Base-by-base conservation (phyloP, 2,113 vertebrate genomes). In the Ginglymostoma cirratum region DNA sequence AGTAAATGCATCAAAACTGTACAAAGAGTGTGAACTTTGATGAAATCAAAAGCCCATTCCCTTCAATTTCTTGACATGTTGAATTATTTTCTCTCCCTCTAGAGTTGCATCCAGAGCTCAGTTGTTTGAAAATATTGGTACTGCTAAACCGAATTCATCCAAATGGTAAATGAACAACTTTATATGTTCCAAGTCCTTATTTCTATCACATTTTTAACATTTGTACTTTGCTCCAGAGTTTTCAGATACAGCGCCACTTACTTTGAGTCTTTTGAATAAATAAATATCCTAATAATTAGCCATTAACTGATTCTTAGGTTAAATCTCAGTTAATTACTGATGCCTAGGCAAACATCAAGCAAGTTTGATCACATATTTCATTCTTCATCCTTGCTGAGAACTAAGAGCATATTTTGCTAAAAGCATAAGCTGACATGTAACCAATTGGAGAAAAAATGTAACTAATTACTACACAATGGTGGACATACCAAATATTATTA, bases 81-180 rank as follows among this genome's bases (percentile, higher is more conserved):
- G 5, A 72, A 76, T 48, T 96, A 96, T 96, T 96, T 52, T 76
- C 96, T 96, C 96, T 96, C 94, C 97, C 98, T 97, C 92, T 97
- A 99, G 99, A 95, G 98, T 99, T 96, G 98, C 98, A 94, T 98
- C 97, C 72, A 98, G 97, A 96, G 98, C 98, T 0, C 98, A 98
- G 27, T 97, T 99, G 65, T 99, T 99, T 66, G 99, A 99, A 97
- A 99, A 98, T 96, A 98, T 97, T 90, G 97, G 98, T 96, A 98
- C 98, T 96, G 97, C 98, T 94, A 98, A 98, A 95, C 97, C 98
- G 96, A 87, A 97, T 96, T 94, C 98, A 96, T 96, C 97, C 97
- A 98, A 98, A 98, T 96, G 99, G 99, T 99, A 97, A 97, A 97
- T 97, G 66, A 14, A 89, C 66, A 21, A 95, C 69, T 95, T 95